A percentile compares a stretch with the other conserved stretches of the same genome.
phyloP scores from a whole-genome alignment of 2,888 invertebrate species.

The Tetramorium bicarinatum region DNA sequence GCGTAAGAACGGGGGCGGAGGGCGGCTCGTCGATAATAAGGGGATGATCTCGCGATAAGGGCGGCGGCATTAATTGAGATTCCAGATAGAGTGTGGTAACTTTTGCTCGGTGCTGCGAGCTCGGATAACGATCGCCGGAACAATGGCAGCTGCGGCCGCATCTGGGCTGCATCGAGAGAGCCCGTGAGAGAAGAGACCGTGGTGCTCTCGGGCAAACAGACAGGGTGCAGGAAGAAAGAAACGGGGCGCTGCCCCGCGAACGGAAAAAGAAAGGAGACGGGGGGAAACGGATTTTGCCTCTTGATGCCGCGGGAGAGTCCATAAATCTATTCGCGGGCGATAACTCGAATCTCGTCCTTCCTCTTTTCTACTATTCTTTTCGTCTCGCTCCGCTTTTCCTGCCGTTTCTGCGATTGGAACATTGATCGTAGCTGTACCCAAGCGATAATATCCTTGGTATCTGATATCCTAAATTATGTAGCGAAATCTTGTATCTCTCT shows the following conservation, averaged over 20 bases:
- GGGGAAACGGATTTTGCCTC: conserved; percentile 52
- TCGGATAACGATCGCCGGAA: conserved; percentile 81
- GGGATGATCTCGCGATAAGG: conserved; percentile 81
- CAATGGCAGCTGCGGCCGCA: conserved; percentile 75
- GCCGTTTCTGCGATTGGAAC: conserved; percentile 36
- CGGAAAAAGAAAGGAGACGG: conserved; percentile 14
- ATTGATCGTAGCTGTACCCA: conserved; percentile 44
- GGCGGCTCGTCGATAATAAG: conserved; percentile 81
- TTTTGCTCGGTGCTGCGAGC: conserved; percentile 74
- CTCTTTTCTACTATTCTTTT: conserved; percentile 24
- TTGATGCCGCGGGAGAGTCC: conserved; percentile 56
- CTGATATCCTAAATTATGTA: conserved; percentile 38
- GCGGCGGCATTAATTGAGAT: conserved; percentile 83
- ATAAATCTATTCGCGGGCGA: conserved; percentile 64
- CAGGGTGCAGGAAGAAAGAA: conserved; percentile 50
- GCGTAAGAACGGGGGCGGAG: conserved; percentile 63
- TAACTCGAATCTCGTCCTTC: conserved; percentile 55
- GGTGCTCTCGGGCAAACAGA: conserved; percentile 21
- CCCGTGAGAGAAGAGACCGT: conserved; percentile 41
- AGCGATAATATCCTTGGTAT: conserved; percentile 39
- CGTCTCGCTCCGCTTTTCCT: conserved; percentile 31
- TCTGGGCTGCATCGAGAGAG: conserved; percentile 66
- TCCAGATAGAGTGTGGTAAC: conserved; percentile 81
- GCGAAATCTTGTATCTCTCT: not conserved
- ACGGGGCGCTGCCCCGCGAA: conserved; percentile 25